phyloP scores from a whole-genome alignment of 2,113 vertebrate genomes.

The Dissostichus mawsoni region DNA sequence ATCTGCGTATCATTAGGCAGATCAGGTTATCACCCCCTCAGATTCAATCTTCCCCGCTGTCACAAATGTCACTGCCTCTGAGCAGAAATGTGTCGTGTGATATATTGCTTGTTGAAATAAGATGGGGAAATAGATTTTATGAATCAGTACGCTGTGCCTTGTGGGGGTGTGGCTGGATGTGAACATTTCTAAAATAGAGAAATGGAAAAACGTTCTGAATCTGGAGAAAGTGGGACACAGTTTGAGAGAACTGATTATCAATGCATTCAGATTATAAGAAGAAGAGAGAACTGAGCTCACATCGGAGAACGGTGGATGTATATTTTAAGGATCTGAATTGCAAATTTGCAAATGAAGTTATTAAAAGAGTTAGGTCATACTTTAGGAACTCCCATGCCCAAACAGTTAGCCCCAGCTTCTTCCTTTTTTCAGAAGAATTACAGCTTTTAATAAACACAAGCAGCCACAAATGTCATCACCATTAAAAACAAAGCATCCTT shows the following conservation, averaged over 20 bases:
- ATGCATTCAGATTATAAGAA: constrained; percentile 51
- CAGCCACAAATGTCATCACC: not conserved
- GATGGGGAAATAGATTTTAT: constrained; percentile 65
- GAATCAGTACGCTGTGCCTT: constrained; percentile 58
- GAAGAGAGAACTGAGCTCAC: constrained; percentile 62
- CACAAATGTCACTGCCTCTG: constrained; percentile 71
- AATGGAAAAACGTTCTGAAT: constrained; percentile 48
- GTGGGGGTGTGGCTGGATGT: constrained; percentile 36
- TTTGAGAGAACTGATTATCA: constrained; percentile 61
- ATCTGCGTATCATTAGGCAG: constrained; percentile 67
- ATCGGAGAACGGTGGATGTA: constrained; percentile 23
- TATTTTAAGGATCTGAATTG: constrained; percentile 48
- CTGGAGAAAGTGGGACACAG: constrained; percentile 70
- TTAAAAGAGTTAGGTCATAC: constrained; percentile 36
- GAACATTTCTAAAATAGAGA: constrained; percentile 52
- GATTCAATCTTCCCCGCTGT: constrained; percentile 69
- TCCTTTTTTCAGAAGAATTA: not conserved
- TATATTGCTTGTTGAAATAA: constrained; percentile 70
- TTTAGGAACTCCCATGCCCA: constrained; percentile 14
- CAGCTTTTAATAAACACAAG: constrained; percentile 5
- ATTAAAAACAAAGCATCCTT: constrained; percentile 13
- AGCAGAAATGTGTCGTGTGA: constrained; percentile 52
- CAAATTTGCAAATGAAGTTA: constrained; percentile 53
- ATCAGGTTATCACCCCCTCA: constrained; percentile 67
- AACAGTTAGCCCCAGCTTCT: constrained; percentile 11